A percentile compares a stretch with the other conserved stretches of the same genome.
These are phyloP conservation scores for Otocyon megalotis DNA, from an alignment of 2,113 vertebrate genomes.

Conservation along the genomic window DNA sequence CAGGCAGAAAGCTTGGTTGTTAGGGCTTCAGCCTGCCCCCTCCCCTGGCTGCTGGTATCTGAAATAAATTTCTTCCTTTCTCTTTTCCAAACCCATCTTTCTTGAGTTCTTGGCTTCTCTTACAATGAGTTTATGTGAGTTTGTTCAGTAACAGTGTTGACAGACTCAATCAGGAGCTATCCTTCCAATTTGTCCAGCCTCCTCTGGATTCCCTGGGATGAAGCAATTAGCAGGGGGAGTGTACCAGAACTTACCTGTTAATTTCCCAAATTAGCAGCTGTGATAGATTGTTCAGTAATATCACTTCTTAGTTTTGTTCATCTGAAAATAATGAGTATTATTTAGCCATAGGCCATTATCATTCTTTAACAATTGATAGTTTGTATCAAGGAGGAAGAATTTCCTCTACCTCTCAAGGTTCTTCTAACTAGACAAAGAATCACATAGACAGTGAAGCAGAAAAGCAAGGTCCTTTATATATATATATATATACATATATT, in stretches of 20 bases:
- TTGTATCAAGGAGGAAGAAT: not conserved
- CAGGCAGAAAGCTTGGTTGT: not conserved
- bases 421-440: not conserved
- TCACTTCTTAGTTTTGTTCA: not conserved
- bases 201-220: not conserved
- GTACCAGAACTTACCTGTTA: not conserved
- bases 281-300: not conserved
- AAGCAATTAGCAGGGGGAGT: not conserved
- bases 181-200: not conserved
- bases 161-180: not conserved
- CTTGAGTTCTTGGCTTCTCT: not conserved
- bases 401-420: not conserved
- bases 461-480: not conserved
- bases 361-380: not conserved
- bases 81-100: not conserved
- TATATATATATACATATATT: too few relatives aligned
- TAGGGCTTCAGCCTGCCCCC: not conserved
- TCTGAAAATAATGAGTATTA: not conserved
- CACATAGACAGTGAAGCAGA: not conserved
- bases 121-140: not conserved
- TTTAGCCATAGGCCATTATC: not conserved
- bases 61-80: not conserved
- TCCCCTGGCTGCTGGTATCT: not conserved
- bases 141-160: not conserved
- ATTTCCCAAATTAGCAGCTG: not conserved